These are phyloP conservation scores for Ivindomyrus marchei DNA, from an alignment of 2,113 vertebrate species.

Conservation along the genomic window DNA sequence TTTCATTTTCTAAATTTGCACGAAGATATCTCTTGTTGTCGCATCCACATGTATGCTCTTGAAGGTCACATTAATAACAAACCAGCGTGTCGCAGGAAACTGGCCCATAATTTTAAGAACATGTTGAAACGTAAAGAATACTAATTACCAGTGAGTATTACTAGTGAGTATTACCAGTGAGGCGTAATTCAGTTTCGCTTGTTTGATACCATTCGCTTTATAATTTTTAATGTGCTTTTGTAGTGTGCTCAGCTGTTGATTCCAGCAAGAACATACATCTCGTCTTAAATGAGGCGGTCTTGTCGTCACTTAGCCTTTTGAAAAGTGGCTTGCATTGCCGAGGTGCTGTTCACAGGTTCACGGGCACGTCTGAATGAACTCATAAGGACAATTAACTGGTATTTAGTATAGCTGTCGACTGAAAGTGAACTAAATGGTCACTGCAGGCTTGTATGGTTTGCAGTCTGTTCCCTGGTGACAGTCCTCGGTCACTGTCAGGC, in stretches of 20 bases:
- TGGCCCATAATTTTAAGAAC: not conserved
- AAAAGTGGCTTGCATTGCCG: not conserved
- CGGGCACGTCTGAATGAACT: not conserved
- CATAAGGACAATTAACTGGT: not conserved
- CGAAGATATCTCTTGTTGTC: not conserved
- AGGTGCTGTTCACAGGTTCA: not conserved
- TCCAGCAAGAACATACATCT: not conserved
- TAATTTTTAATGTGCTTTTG: not conserved
- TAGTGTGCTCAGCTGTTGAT: not conserved
- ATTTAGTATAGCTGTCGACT: not conserved
- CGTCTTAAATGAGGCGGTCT: not conserved
- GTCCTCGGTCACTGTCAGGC: not conserved
- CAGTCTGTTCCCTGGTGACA: not conserved
- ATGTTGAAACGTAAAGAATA: not conserved
- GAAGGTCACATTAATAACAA: slow-evolving; percentile 13
- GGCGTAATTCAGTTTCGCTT: not conserved
- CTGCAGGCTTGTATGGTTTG: not conserved
- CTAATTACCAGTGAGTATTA: too few species aligned
- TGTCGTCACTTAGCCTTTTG: not conserved
- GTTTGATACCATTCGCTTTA: not conserved
- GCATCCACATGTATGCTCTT: not conserved
- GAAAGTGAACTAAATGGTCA: not conserved
- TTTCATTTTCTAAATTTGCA: not conserved
- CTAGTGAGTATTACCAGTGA: not conserved
- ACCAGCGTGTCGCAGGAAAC: not conserved